Percentiles rank a stretch among this genome's conserved stretches.
phyloP scores from a whole-genome alignment of 2,113 vertebrate genomes.

The Oreotrochilus melanogaster region DNA sequence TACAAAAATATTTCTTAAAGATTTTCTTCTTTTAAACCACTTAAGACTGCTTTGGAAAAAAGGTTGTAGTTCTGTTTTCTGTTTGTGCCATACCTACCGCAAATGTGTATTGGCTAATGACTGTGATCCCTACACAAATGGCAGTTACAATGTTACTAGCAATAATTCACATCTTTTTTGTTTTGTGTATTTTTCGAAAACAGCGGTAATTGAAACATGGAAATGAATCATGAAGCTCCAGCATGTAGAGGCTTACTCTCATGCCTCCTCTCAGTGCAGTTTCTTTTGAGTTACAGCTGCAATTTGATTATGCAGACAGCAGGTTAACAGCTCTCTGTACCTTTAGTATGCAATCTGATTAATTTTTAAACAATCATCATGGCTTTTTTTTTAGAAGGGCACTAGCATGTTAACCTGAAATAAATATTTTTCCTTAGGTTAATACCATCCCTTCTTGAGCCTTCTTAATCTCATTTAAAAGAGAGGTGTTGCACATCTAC shows the following conservation, averaged over 20 bases:
- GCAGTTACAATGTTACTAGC: neutral
- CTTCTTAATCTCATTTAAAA: neutral
- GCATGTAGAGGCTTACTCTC: neutral
- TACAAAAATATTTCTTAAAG: neutral
- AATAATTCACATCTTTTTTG: rapidly evolving
- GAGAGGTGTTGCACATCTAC: neutral
- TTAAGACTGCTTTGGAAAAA: neutral
- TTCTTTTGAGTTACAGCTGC: neutral
- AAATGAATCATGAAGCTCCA: rapidly evolving
- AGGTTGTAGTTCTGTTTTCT: neutral
- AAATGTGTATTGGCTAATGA: neutral
- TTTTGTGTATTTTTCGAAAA: neutral
- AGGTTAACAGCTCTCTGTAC: neutral
- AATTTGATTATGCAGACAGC: neutral
- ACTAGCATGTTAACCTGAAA: neutral
- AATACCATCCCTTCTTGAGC: neutral
- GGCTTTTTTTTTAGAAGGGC: neutral
- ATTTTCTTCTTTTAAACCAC: neutral
- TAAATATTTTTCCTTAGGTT: neutral
- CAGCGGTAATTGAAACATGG: neutral
- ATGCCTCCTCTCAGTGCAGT: neutral
- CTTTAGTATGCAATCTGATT: neutral
- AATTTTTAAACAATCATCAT: neutral
- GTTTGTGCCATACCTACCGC: neutral
- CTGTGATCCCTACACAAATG: neutral